These are phyloP conservation scores for Cyprinus carpio DNA, from an alignment of 2,113 vertebrate genomes.

Conservation along the genomic window DNA sequence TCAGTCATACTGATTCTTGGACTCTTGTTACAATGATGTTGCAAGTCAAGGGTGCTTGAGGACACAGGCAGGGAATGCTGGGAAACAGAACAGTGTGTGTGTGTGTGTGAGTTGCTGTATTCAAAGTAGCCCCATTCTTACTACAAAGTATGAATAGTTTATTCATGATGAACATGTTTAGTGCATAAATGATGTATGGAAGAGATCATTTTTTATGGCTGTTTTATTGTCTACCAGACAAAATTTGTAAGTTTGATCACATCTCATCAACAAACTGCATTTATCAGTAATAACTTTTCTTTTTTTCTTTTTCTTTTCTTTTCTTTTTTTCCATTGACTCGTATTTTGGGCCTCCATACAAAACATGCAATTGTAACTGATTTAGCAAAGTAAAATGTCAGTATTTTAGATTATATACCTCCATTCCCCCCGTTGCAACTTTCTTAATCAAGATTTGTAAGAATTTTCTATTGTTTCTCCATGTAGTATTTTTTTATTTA, in stretches of 20 bases:
- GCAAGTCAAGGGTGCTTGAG: conserved; percentile 12
- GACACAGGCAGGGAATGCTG: conserved; percentile 8
- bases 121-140: neutral
- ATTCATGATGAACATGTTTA: neutral
- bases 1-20: neutral
- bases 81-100: neutral
- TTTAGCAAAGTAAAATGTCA: too few relatives aligned
- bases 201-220: neutral
- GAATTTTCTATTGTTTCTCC: neutral
- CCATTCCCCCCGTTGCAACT: too few relatives aligned
- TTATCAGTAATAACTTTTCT: neutral
- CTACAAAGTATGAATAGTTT: neutral
- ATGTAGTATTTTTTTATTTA: neutral
- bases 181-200: neutral
- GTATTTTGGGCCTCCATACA: too few relatives aligned
- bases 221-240: neutral
- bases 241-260: neutral
- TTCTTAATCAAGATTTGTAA: neutral
- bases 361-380: too few relatives aligned
- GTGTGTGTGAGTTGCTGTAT: neutral
- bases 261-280: neutral
- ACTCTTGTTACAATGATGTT: conserved; percentile 5
- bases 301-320: too few relatives aligned
- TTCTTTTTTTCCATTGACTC: too few relatives aligned
- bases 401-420: too few relatives aligned